These are phyloP conservation scores for Metallyticus violacea DNA, from an alignment of 2,888 invertebrate species.

Conservation along the genomic window DNA sequence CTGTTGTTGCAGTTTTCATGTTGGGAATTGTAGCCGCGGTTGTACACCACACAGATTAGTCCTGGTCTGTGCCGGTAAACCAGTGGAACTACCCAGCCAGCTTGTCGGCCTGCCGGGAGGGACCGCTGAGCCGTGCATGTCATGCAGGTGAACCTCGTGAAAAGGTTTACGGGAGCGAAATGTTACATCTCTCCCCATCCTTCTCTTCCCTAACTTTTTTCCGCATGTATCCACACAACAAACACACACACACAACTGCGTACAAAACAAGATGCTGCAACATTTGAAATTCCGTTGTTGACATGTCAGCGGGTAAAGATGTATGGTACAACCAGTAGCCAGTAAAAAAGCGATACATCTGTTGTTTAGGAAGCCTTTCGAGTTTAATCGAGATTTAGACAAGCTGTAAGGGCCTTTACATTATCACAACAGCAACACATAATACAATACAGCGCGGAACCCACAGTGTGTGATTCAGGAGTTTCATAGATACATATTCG, in stretches of 20 bases:
- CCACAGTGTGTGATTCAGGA: too few relatives aligned
- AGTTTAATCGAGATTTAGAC: not conserved
- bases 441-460: too few relatives aligned
- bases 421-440: not conserved
- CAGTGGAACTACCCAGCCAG: not conserved
- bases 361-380: not conserved
- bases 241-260: not conserved
- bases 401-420: not conserved
- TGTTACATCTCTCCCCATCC: not conserved
- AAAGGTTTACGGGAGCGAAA: not conserved
- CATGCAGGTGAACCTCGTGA: not conserved
- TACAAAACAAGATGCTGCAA: not conserved
- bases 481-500: too few relatives aligned
- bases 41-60: not conserved
- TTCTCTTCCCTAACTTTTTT: not conserved
- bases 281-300: not conserved
- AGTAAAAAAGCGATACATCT: too few relatives aligned
- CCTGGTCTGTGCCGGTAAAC: slow-evolving; percentile 11
- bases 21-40: not conserved
- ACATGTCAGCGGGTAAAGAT: not conserved
- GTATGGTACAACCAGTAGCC: not conserved
- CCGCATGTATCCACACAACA: not conserved
- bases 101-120: not conserved
- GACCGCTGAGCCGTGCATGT: not conserved
- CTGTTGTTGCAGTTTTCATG: not conserved